These are phyloP conservation scores for Phainopepla nitens DNA, from an alignment of 2,113 vertebrate genomes.

Conservation along the genomic window DNA sequence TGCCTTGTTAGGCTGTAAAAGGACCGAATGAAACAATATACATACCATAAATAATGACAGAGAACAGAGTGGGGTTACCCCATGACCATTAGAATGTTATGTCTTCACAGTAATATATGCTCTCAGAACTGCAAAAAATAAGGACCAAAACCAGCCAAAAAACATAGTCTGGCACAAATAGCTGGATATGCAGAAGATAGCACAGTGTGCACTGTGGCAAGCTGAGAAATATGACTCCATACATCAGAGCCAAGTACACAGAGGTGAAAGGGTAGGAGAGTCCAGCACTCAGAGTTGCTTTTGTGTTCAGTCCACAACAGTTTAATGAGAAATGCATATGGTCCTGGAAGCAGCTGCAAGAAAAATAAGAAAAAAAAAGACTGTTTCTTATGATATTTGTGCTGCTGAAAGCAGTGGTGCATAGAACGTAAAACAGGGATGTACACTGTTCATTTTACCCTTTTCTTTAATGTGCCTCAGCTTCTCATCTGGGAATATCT, in stretches of 20 bases:
- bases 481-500: neutral
- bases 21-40: neutral
- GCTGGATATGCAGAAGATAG: neutral
- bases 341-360: neutral
- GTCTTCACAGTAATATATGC: neutral
- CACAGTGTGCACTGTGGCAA: neutral
- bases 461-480: neutral
- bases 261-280: neutral
- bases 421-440: neutral
- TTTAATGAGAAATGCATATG: neutral
- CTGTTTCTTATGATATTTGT: neutral
- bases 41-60: neutral
- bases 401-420: neutral
- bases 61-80: neutral
- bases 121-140: neutral
- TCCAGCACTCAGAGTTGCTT: neutral
- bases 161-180: neutral
- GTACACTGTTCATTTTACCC: neutral
- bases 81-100: neutral
- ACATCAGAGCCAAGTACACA: too few species aligned
- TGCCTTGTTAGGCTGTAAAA: neutral
- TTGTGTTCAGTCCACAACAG: neutral
- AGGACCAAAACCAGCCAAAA: neutral
- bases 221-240: neutral
- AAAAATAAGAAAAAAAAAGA: neutral